Evolutionary conservation across 2,888 invertebrate genomes (phyloP).

Genomic region (Conomelus anceps): DNA sequence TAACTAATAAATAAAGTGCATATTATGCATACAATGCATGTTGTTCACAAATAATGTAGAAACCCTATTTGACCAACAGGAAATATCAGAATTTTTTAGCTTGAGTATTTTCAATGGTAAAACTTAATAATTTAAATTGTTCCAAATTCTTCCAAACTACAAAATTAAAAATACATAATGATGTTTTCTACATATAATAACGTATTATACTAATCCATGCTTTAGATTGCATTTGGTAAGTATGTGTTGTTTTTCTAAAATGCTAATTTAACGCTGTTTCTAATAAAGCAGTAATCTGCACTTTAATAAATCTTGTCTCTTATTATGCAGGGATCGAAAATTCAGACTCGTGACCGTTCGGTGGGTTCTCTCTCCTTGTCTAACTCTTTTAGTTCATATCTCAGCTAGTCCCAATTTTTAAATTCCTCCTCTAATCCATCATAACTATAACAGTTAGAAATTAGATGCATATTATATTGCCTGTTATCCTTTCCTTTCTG

Average conservation of each 20-base stretch:
- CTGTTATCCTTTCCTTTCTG: background rate
- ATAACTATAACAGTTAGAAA: background rate
- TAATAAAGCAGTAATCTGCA: slow-evolving; percentile 28
- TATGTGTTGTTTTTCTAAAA: slow-evolving; percentile 2
- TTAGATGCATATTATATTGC: background rate
- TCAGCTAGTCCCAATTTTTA: background rate
- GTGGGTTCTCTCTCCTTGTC: slow-evolving; percentile 29
- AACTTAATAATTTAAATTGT: too few species aligned
- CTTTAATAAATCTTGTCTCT: slow-evolving; percentile 27
- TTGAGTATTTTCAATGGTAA: too few species aligned
- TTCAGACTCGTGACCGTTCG: slow-evolving; percentile 34
- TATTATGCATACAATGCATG: too few species aligned
- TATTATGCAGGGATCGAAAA: slow-evolving; percentile 34
- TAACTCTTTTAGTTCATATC: background rate
- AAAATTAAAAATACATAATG: too few species aligned
- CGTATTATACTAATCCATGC: too few species aligned
- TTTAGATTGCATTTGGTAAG: background rate
- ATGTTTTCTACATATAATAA: background rate
- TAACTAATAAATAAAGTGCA: too few species aligned
- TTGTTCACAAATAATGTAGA: too few species aligned
- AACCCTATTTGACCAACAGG: too few species aligned
- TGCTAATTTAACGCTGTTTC: background rate
- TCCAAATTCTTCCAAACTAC: too few species aligned
- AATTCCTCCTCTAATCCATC: background rate
- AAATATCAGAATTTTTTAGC: too few species aligned